Evolutionary conservation across 2,888 invertebrate genomes (phyloP).

Genomic region (Phyllotreta cruciferae): DNA sequence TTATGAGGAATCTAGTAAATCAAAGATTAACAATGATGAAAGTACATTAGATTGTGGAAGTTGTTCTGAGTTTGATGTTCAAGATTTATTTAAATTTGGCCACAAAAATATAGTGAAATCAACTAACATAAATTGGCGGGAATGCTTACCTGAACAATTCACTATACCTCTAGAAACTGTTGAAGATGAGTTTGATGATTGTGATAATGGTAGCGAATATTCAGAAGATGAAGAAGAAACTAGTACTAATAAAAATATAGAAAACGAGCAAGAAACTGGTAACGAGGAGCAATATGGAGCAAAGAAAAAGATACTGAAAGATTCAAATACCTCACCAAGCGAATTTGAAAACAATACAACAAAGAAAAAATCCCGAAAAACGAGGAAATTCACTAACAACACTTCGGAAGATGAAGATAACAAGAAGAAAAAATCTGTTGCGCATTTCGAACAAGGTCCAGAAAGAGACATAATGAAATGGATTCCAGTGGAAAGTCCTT

Average conservation of each 20-base stretch:
- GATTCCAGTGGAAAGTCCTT: slow-evolving; percentile 41
- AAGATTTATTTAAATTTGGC: slow-evolving; percentile 51
- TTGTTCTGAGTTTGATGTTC: too few relatives aligned
- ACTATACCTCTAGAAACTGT: slow-evolving; percentile 1
- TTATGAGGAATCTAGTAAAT: too few relatives aligned
- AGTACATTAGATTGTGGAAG: too few relatives aligned
- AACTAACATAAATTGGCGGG: slow-evolving; percentile 43
- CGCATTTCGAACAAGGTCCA: background rate
- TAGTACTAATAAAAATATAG: slow-evolving; percentile 23
- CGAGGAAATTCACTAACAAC: background rate
- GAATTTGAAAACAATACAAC: slow-evolving; percentile 1
- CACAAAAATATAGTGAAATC: slow-evolving; percentile 48
- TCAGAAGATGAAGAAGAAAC: slow-evolving; percentile 30
- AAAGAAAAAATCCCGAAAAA: background rate
- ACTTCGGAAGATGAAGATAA: background rate
- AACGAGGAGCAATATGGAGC: background rate
- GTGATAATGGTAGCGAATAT: slow-evolving; percentile 24
- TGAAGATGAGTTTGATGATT: slow-evolving; percentile 27
- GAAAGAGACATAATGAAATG: slow-evolving; percentile 42
- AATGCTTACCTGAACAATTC: slow-evolving; percentile 5
- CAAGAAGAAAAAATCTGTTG: background rate
- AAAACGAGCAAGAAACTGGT: background rate
- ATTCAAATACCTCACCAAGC: too few relatives aligned
- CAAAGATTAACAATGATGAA: slow-evolving; percentile 8
- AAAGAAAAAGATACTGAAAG: background rate